Evolutionary conservation across 1,140 invertebrate genomes (phyloP).

Genomic region (Melanaphis sacchari): DNA sequence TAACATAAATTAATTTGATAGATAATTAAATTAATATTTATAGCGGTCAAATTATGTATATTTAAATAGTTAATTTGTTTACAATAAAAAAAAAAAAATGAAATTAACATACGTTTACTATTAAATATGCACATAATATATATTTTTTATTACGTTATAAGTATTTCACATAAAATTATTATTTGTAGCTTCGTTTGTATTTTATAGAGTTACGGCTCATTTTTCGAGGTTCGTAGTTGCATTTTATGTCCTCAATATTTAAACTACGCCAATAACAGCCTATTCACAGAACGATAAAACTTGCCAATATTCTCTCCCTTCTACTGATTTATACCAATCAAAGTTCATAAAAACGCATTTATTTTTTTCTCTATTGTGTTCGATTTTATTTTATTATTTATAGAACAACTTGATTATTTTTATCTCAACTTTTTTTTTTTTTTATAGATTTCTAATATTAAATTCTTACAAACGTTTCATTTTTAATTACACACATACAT

Average conservation of each 20-base stretch:
- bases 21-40: neutral
- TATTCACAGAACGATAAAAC: slow-evolving; percentile 45
- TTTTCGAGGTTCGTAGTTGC: slow-evolving; percentile 8
- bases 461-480: neutral
- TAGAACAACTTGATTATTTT: slow-evolving; percentile 41
- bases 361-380: slow-evolving; percentile 47
- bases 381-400: slow-evolving; percentile 36
- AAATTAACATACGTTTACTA: slow-evolving; percentile 41
- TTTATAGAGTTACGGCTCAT: slow-evolving; percentile 31
- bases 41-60: neutral
- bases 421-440: neutral
- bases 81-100: neutral
- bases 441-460: slow-evolving; percentile 42
- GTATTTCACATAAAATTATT: slow-evolving; percentile 46
- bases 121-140: slow-evolving; percentile 32
- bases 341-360: slow-evolving; percentile 6
- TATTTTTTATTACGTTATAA: slow-evolving; percentile 38
- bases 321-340: slow-evolving; percentile 13
- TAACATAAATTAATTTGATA: neutral
- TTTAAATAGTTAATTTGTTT: slow-evolving; percentile 10
- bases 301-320: slow-evolving; percentile 31
- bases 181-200: slow-evolving; percentile 19
- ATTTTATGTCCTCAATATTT: slow-evolving; percentile 32
- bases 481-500: neutral
- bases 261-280: slow-evolving; percentile 46